Percentiles rank a stretch among this genome's conserved stretches.
These are phyloP conservation scores for Parnassius mnemosyne DNA, from an alignment of 2,888 invertebrate species.

Conservation along the genomic window DNA sequence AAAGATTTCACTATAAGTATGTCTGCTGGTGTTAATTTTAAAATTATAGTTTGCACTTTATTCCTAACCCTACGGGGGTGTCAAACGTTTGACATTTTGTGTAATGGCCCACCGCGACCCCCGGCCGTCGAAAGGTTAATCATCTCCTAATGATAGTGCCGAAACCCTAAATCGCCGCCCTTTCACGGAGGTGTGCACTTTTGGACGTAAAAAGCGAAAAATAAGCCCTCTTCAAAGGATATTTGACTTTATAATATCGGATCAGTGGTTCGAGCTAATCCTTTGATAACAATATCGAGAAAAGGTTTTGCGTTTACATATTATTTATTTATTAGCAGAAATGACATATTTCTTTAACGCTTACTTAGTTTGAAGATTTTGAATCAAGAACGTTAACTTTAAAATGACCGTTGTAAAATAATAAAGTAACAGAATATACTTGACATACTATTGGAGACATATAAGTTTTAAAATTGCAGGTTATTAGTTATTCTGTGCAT, in stretches of 20 bases:
- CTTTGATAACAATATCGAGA: conserved; percentile 16
- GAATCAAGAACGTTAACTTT: too few relatives aligned
- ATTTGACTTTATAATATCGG: conserved; percentile 20
- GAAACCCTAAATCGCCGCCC: conserved; percentile 44
- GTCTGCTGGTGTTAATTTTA: conserved; percentile 19
- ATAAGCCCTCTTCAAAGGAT: conserved; percentile 20
- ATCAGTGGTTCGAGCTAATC: conserved; percentile 15
- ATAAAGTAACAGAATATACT: too few relatives aligned
- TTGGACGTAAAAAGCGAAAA: conserved; percentile 24
- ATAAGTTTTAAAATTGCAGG: too few relatives aligned
- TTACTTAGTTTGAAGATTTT: too few relatives aligned
- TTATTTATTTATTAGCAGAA: neutral
- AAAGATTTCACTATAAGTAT: too few relatives aligned
- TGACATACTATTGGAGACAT: too few relatives aligned
- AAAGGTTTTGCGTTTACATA: conserved; percentile 9
- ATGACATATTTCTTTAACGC: too few relatives aligned
- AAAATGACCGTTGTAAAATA: too few relatives aligned
- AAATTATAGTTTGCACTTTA: conserved; percentile 43
- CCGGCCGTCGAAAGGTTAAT: conserved; percentile 69
- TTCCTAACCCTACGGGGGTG: conserved; percentile 40
- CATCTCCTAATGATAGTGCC: conserved; percentile 69
- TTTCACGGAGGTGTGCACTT: conserved; percentile 31
- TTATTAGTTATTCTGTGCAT: too few relatives aligned
- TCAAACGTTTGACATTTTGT: conserved; percentile 64
- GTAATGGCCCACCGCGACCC: conserved; percentile 61